A percentile compares a stretch with the other conserved stretches of the same genome.
Evolutionary conservation across 2,113 vertebrate genomes (phyloP).

Genomic region (Podilymbus podiceps): DNA sequence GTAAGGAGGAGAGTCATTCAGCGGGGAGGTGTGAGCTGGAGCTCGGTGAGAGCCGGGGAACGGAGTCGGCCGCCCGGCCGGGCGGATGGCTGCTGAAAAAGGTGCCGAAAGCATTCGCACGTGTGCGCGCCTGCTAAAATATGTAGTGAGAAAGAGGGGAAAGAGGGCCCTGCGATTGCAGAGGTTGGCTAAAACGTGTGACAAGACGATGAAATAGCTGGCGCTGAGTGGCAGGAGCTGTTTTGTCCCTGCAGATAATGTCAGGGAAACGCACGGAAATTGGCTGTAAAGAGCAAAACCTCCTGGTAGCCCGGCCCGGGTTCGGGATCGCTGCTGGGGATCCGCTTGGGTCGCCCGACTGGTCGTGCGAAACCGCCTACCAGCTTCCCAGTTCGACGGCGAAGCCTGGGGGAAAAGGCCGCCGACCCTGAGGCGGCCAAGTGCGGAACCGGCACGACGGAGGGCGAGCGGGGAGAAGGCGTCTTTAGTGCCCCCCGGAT

Average conservation of each 20-base stretch:
- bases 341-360: too few species aligned
- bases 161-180: rapidly evolving
- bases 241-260: background rate
- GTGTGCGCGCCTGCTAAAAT: background rate
- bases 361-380: too few species aligned
- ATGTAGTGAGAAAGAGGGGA: background rate
- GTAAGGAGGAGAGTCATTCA: background rate
- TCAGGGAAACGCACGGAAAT: background rate
- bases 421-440: too few species aligned
- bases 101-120: background rate
- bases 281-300: too few species aligned
- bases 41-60: background rate
- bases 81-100: background rate
- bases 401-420: too few species aligned
- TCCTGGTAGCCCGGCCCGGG: too few species aligned
- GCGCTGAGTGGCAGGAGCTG: rapidly evolving
- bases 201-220: background rate
- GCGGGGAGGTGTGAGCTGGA: background rate
- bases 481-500: too few species aligned
- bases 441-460: too few species aligned
- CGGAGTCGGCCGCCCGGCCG: background rate
- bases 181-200: background rate
- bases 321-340: too few species aligned
- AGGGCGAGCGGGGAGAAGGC: too few species aligned
- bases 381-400: too few species aligned